Percentiles rank a stretch among this genome's conserved stretches.
Evolutionary conservation across 2,888 invertebrate genomes (phyloP).

Genomic region (Orthosia cruda): DNA sequence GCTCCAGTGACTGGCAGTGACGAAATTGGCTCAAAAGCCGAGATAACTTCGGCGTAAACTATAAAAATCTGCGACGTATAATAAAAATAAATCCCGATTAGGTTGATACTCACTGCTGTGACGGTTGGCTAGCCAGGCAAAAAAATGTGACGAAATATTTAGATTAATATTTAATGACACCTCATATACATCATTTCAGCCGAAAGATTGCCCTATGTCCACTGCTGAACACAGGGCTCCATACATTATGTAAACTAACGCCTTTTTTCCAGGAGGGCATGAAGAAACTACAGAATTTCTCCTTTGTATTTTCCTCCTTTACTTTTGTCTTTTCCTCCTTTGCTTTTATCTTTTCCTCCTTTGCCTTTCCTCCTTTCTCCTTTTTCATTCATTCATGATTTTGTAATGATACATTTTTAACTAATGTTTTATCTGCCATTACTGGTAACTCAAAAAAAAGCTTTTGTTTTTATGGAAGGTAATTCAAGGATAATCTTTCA

Average conservation of each 20-base stretch:
- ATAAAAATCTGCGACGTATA: conserved; percentile 73
- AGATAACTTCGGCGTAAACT: conserved; percentile 74
- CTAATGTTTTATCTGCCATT: too few relatives aligned
- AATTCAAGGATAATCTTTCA: neutral
- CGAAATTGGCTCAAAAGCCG: conserved; percentile 74
- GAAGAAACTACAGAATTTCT: too few relatives aligned
- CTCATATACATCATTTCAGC: too few relatives aligned
- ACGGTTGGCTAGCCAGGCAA: conserved; percentile 8
- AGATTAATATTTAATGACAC: too few relatives aligned
- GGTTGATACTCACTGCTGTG: conserved; percentile 47
- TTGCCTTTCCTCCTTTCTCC: too few relatives aligned
- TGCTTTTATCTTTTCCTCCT: too few relatives aligned
- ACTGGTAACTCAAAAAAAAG: neutral
- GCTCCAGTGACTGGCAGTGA: conserved; percentile 70
- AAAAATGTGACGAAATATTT: neutral
- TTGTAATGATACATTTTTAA: neutral
- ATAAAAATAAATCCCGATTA: conserved; percentile 75
- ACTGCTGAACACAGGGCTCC: too few relatives aligned
- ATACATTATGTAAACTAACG: too few relatives aligned
- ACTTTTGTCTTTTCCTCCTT: too few relatives aligned
- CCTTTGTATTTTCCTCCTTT: too few relatives aligned
- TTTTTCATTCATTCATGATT: neutral
- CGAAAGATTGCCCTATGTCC: too few relatives aligned
- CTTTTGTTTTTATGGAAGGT: neutral
- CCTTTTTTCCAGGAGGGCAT: too few relatives aligned